A percentile compares a stretch with the other conserved stretches of the same genome.
These are phyloP conservation scores for Pteria penguin DNA, from an alignment of 2,888 invertebrate species.

Conservation along the genomic window DNA sequence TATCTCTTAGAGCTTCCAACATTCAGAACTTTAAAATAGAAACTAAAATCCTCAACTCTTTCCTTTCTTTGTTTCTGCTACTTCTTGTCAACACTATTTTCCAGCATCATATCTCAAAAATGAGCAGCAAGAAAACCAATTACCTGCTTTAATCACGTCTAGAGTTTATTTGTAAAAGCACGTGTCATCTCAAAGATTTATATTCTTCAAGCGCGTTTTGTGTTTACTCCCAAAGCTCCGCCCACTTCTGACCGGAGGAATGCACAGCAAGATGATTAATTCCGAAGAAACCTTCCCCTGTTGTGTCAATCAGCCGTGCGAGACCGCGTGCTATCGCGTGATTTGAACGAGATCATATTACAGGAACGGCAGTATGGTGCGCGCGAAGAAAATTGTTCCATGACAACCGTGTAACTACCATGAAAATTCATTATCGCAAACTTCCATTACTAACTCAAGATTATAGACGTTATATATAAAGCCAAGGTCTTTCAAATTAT, in stretches of 20 bases:
- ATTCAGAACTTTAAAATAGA: not conserved
- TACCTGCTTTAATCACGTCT: not conserved
- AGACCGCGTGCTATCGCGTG: slow-evolving; percentile 4
- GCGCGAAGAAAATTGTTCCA: not conserved
- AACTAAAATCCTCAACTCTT: not conserved
- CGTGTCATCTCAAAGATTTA: not conserved
- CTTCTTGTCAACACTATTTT: not conserved
- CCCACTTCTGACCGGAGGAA: not conserved
- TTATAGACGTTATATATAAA: not conserved
- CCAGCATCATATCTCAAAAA: not conserved
- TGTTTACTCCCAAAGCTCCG: not conserved
- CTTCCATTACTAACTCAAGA: not conserved
- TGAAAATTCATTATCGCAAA: slow-evolving; percentile 15
- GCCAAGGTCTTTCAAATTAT: not conserved
- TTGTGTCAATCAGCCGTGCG: slow-evolving; percentile 1
- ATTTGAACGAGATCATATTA: not conserved
- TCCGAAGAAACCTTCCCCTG: not conserved
- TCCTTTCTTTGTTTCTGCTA: not conserved
- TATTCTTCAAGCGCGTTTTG: not conserved
- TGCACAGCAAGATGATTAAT: not conserved
- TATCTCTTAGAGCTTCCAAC: not conserved
- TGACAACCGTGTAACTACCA: slow-evolving; percentile 15
- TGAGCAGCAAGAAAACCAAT: not conserved
- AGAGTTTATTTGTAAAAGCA: not conserved
- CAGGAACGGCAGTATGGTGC: not conserved